phyloP scores from a whole-genome alignment of 2,113 vertebrate species.

The Laticauda colubrina region DNA sequence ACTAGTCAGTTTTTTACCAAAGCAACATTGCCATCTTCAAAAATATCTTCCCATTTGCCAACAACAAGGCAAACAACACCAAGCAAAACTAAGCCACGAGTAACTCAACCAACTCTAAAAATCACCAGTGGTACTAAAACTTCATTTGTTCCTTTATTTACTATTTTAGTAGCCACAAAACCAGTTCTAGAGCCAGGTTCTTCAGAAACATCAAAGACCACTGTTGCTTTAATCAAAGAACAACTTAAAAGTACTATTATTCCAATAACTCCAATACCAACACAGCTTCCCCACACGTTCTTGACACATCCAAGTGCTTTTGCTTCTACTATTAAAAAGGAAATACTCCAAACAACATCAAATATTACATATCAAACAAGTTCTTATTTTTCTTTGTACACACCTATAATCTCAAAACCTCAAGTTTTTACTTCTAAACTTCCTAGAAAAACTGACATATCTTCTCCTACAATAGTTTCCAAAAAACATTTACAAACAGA shows the following conservation, averaged over 20 bases:
- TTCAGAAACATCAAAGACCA: slow-evolving; percentile 37
- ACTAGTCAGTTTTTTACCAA: slow-evolving; percentile 2
- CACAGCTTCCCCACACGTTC: background rate
- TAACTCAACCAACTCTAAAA: slow-evolving; percentile 11
- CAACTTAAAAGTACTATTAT: slow-evolving; percentile 23
- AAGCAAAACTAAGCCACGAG: background rate
- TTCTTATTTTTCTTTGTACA: slow-evolving; percentile 31
- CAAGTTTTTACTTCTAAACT: slow-evolving; percentile 20
- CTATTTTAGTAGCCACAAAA: slow-evolving; percentile 32
- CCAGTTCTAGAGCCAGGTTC: slow-evolving; percentile 1
- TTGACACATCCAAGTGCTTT: background rate
- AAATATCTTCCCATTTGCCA: background rate
- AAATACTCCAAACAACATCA: slow-evolving; percentile 19
- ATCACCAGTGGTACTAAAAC: slow-evolving; percentile 29
- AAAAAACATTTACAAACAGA: slow-evolving; percentile 54
- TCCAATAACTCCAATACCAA: slow-evolving; percentile 8
- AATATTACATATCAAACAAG: rapidly evolving
- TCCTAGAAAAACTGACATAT: slow-evolving; percentile 12
- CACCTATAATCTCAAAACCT: slow-evolving; percentile 22
- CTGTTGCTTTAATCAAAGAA: slow-evolving; percentile 20
- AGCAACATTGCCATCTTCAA: background rate
- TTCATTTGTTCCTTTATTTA: slow-evolving; percentile 35
- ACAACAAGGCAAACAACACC: slow-evolving; percentile 30
- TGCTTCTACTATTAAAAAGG: slow-evolving; percentile 21
- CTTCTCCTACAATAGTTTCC: slow-evolving; percentile 45